Evolutionary conservation across 1,140 invertebrate species (phyloP), one percentile per base, ranked within the genome.

Genomic region (Bombus polaris): DNA sequence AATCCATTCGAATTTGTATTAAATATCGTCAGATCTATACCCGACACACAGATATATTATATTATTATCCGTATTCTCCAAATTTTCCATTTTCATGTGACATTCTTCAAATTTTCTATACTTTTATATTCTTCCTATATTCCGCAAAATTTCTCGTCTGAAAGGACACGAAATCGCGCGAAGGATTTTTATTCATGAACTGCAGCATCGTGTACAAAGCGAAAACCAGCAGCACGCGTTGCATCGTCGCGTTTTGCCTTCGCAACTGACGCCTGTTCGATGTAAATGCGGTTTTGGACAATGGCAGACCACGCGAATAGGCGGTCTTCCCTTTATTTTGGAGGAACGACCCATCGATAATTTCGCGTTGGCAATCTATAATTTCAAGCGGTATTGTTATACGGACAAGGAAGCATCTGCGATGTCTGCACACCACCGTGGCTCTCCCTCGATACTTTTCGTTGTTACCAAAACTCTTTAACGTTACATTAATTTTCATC

Each of bases 361-460:
- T 94, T 94, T 91, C 82, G 91, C 92, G 91, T 92, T 90, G 91
- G 90, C 85, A 91, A 94, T 94, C 93, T 94, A 92, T 94, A 94
- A 94, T 94, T 94, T 93, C 81, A 87, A 85, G 88, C 91, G 66
- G 93, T 92, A 93, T 94, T 94, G 88, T 92, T 92, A 85, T 53
- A 83, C 85, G 88, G 82, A 77, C 85, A 66, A 89, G 90, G 88
- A 90, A 90, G 90, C 93, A 94, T 94, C 91, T 94, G 93, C 79
- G 90, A 90, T 89, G 91, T 91, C 90, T 91, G 85, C 87, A 85
- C 75, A 72, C 76, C 39, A 39, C 6, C 57, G 10, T 32, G 9
- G 18, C 2, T 4, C 39, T n/a, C 65, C 65, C 65, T 73, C 28
- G n/a, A 15, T 70, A 42, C n/a, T 32, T 76, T 70, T 42, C 65